Evolutionary conservation across 2,113 vertebrate genomes (phyloP).

Genomic region (Thoracochromis brauschi): DNA sequence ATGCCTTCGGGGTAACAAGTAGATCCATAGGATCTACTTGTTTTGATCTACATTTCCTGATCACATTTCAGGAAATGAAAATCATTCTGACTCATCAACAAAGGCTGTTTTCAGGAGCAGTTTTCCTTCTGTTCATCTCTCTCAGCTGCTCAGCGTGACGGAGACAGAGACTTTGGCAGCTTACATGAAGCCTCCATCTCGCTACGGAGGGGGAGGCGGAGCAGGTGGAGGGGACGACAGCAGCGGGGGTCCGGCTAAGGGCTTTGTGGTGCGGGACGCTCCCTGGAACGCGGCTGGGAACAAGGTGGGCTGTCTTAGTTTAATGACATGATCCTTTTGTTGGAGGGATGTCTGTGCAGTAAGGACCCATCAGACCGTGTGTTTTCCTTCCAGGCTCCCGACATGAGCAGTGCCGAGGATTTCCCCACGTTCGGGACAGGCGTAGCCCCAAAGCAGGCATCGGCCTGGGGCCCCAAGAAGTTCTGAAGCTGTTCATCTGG

Average conservation of each 20-base stretch:
- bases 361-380: background rate
- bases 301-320: conserved; percentile 58
- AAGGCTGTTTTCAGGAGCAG: background rate
- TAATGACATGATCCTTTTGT: background rate
- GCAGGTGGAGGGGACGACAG: conserved; percentile 63
- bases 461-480: conserved; percentile 80
- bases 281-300: conserved; percentile 76
- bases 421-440: conserved; percentile 76
- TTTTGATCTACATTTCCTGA: no score
- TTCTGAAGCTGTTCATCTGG: conserved; percentile 53
- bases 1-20: background rate
- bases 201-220: conserved; percentile 53
- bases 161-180: conserved; percentile 78
- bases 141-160: conserved; percentile 76
- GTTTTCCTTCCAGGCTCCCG: conserved; percentile 68
- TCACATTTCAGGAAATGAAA: background rate
- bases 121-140: background rate
- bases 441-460: conserved; percentile 73
- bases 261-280: conserved; percentile 78
- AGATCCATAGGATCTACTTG: background rate
- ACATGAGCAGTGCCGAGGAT: conserved; percentile 80
- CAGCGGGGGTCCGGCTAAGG: conserved; percentile 66
- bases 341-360: background rate
- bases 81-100: background rate
- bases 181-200: conserved; percentile 80